These are phyloP conservation scores for Caenorhabditis macrosperma DNA, from an alignment of 2,888 invertebrate species.

Conservation along the genomic window DNA sequence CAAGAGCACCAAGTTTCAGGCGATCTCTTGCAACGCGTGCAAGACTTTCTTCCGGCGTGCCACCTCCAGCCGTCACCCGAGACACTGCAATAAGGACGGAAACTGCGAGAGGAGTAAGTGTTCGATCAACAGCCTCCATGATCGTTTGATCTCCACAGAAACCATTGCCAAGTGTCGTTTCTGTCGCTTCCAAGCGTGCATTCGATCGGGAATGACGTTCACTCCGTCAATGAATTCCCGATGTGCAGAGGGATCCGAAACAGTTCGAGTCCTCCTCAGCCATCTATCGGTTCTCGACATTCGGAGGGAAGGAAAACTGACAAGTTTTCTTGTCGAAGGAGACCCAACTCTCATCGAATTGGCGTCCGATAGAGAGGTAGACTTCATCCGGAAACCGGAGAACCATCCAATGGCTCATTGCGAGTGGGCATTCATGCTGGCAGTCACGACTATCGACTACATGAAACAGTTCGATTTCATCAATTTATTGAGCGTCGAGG, in stretches of 20 bases:
- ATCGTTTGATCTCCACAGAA: background rate
- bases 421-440: background rate
- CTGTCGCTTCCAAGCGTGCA: conserved; percentile 14
- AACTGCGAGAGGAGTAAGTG: background rate
- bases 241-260: background rate
- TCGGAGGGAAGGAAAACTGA: background rate
- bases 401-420: background rate
- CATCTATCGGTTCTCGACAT: background rate
- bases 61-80: background rate
- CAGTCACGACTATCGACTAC: conserved; percentile 15
- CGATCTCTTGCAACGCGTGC: background rate
- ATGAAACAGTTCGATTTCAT: conserved; percentile 9
- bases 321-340: background rate
- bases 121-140: background rate
- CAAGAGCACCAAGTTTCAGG: too few relatives aligned
- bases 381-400: background rate
- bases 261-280: background rate
- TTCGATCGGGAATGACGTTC: conserved; percentile 3
- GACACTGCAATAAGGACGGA: background rate
- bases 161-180: background rate
- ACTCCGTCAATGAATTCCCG: background rate
- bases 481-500: background rate
- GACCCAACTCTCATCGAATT: background rate
- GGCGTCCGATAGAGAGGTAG: background rate
- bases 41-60: conserved; percentile 23